Percentiles rank a stretch among this genome's conserved stretches.
Evolutionary conservation across 2,888 invertebrate genomes (phyloP).

Genomic region (Uropetala carovei): DNA sequence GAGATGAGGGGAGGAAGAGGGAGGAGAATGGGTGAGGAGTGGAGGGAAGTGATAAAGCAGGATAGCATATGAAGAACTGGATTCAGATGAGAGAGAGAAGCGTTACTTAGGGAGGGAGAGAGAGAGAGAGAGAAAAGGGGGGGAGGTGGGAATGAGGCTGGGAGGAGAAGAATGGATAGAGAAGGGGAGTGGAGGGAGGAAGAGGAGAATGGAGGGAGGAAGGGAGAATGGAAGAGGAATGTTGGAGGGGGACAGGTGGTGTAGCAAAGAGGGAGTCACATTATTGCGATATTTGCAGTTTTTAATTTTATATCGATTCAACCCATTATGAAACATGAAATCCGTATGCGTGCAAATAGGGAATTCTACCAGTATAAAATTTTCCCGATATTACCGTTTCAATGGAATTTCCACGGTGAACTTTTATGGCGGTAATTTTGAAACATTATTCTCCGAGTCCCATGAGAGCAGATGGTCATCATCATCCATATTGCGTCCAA

Average conservation of each 20-base stretch:
- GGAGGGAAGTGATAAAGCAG: background rate
- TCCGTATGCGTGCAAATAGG: no score
- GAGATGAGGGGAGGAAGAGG: background rate
- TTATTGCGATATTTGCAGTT: background rate
- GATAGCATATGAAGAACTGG: background rate
- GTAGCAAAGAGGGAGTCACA: background rate
- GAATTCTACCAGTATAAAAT: no score
- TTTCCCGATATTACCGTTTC: no score
- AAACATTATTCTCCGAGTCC: no score
- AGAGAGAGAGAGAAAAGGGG: no score
- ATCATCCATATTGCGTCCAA: no score
- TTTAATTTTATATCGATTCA: no score
- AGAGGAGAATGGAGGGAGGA: background rate
- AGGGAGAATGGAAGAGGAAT: slow-evolving; percentile 1
- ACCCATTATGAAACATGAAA: no score
- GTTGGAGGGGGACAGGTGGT: background rate
- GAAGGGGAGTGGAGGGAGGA: background rate
- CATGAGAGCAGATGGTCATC: no score
- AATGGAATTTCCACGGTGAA: no score
- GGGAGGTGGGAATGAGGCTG: background rate
- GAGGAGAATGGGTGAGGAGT: no score
- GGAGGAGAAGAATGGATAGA: background rate
- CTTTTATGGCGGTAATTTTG: no score
- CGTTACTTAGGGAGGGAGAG: background rate
- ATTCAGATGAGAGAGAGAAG: slow-evolving; percentile 9